Evolutionary conservation across 2,113 vertebrate species (phyloP), one percentile per base, ranked within the genome.

Genomic region (Prinia subflava): DNA sequence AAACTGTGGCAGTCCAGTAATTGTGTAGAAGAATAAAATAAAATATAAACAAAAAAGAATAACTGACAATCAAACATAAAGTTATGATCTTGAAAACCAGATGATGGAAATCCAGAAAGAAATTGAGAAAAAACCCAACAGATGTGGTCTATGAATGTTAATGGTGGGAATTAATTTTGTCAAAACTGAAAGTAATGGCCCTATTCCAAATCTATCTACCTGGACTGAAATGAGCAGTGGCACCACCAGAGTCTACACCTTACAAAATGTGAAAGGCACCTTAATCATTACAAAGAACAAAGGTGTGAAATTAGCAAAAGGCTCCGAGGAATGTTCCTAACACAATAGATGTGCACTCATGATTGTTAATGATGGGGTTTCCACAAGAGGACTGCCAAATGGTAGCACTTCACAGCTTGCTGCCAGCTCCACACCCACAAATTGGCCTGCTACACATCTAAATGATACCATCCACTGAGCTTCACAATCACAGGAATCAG

Each of bases 351-450:
- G 86, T 67, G 71, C 39, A 18, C 33, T 74, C 46, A 22, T 47
- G 27, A 31, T 77, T 83, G 86, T 64, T 69, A 68, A 41, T 73
- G 68, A 57, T 1, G 22, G 47, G 23, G 21, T 52, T 90, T 93
- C 68, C 33, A 39, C 17, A n/a, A 77, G 33, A 35, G 3, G 23
- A 57, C n/a, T 49, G 74, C 73, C 95, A 95, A 95, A 96, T 85
- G 89, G 95, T 75, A 94, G 77, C 84, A 87, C 70, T 96, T 94
- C 65, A 47, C 80, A 94, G 71, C 21, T 77, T 74, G 39, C 42
- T 78, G 90, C 83, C 63, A 90, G 19, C 50, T 86, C 64, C 47
- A 59, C 78, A 82, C 39, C 52, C 77, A 59, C 60, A 74, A 31
- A 62, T 39, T 0, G 0, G 14, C 19, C 69, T 24, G 27, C 30